Evolutionary conservation across 2,888 invertebrate species (phyloP), one percentile per base, ranked within the genome.

Genomic region (Thumatha senex): DNA sequence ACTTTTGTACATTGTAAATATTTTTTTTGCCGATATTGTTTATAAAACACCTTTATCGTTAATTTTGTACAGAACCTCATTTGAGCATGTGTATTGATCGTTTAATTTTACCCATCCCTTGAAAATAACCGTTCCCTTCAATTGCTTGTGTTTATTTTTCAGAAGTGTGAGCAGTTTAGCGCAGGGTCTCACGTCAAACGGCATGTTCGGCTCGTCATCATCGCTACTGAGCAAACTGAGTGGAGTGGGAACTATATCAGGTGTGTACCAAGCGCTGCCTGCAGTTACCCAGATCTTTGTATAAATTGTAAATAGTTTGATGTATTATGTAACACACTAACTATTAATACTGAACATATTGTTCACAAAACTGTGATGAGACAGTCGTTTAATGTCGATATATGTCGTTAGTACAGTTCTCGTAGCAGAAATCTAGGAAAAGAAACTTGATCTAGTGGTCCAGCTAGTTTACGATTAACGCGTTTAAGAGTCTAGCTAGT

Each of bases 131-230:
- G 54, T 70, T 54, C 66, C 67, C 67, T 70, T 82, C 72, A 81
- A 80, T 71, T 71, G 69, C 56, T 59, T 62, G 67, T 80, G 70
- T 84, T 78, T 82, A 66, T 70, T 56, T 91, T 90, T 58, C 90
- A 92, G 92, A 84, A 86, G 88, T 70, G 92, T 92, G 63, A 89
- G 90, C 88, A 91, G 89, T 78, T 82, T 92, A 81, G 86, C 92
- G 54, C 92, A 92, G 74, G 93, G 94, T 60, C 87, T 95, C 54
- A 93, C 94, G 36, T 93, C 95, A 43, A 95, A 95, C 70, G 94
- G 94, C 56, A 95, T 96, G 90, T 96, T 96, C 81, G 95, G 95
- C 58, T 95, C 96, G 12, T 95, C 95, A 64, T 93, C 97, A 52
- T 97, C 91, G 67, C 77, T 92, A 70, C 82, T 92, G 73, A 92